Evolutionary conservation across 2,888 invertebrate species (phyloP).

Genomic region (Volucella zonaria): DNA sequence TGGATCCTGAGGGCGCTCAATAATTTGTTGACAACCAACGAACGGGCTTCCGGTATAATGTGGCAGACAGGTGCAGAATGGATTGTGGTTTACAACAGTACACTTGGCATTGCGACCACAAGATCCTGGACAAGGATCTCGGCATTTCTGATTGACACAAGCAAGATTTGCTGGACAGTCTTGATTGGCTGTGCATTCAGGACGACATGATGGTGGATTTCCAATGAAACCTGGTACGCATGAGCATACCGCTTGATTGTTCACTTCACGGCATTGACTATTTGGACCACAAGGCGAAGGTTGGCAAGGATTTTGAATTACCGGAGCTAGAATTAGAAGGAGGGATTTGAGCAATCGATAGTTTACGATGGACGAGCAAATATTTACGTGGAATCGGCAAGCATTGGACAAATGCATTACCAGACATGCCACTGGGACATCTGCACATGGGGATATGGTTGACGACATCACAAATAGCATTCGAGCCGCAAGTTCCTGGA

Average conservation of each 20-base stretch:
- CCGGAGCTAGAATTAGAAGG: constrained; percentile 78
- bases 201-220: constrained; percentile 88
- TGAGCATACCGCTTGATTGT: constrained; percentile 89
- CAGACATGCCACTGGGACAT: constrained; percentile 87
- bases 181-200: constrained; percentile 88
- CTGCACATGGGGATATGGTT: constrained; percentile 91
- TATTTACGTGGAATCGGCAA: constrained; percentile 80
- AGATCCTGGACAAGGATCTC: constrained; percentile 87
- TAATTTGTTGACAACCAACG: constrained; percentile 86
- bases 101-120: constrained; percentile 86
- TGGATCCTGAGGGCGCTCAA: constrained; percentile 80
- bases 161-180: constrained; percentile 87
- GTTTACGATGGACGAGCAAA: constrained; percentile 12
- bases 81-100: constrained; percentile 87
- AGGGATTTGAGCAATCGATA: too few relatives aligned
- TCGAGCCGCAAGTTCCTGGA: constrained; percentile 89
- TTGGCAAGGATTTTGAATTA: constrained; percentile 83
- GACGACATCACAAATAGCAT: constrained; percentile 89
- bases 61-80: constrained; percentile 89
- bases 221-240: constrained; percentile 87
- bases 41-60: constrained; percentile 90
- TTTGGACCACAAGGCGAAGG: constrained; percentile 90
- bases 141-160: constrained; percentile 88
- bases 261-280: constrained; percentile 88
- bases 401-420: constrained; percentile 88